Evolutionary conservation across 2,888 invertebrate species (phyloP), one percentile per base, ranked within the genome.

Genomic region (Brachylomia viminalis): DNA sequence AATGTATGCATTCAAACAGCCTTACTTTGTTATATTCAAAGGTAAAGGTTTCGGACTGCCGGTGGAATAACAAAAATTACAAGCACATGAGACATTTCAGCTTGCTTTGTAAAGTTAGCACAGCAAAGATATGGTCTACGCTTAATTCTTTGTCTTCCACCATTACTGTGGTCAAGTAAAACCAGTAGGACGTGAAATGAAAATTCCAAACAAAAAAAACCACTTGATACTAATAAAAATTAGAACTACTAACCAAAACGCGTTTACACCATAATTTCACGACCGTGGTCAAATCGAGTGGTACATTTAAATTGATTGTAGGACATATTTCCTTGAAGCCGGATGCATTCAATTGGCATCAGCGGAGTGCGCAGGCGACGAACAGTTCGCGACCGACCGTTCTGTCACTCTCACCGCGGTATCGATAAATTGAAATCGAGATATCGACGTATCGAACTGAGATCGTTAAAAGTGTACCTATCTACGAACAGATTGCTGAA

Each of bases 241-340:
- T 58, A 75, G 42, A 38, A 61, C 49, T 27, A 33, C 54, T 64
- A 71, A 76, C 58, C 72, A 80, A 82, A 79, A 85, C 74, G 70
- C 74, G 77, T 77, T 80, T 77, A 72, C 59, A 70, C 72, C 76
- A 73, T 77, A 86, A 85, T 88, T 84, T 91, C 86, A 89, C 85
- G 92, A 88, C 88, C 91, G 93, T 93, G 94, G 94, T 95, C 95
- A 94, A 95, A 95, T 93, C 93, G 92, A 93, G 93, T 93, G 91
- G 94, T 94, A 89, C 87, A 94, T 93, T 94, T 95, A 96, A 90
- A 97, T 97, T 92, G 97, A 91, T 92, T 91, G 91, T 93, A 96
- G 94, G 94, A 94, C 95, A 94, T 95, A 95, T 96, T 96, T 96
- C 96, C 96, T 94, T 95, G 93, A 91, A 86, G 92, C 96, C 96